Base-by-base conservation (phyloP, 2,113 vertebrate species). In the Drymodes brunneopygia region DNA sequence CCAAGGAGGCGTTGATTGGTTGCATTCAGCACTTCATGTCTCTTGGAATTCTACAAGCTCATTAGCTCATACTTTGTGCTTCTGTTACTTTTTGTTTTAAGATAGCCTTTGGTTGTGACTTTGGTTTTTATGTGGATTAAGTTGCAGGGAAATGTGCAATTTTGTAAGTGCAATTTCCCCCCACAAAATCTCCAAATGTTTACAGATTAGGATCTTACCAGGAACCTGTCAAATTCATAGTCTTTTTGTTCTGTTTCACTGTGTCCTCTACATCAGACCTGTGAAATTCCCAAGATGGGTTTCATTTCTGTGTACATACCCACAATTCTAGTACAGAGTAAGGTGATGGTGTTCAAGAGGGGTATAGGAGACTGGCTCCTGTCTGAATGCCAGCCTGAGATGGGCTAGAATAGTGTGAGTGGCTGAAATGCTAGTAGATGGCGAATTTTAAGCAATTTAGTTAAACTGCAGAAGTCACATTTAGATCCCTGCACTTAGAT, bases 321-420 rank as follows among this genome's bases (percentile, higher is more conserved):
- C 38, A n/a, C 31, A 56, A 4, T 71, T 57, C 45, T 83, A 75
- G 38, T 38, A 19, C 31, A 57, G 47, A 0, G 0, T 42, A 40
- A 57, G 29, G 7, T 48, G 42, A 7, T 71, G 20, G 51, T 70
- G 9, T 58, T 74, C 0, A 6, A 7, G 2, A 13, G 38, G 70
- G 36, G 5, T 61, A 5, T 9, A 44, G 27, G 47, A 86, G 35
- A 27, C 31, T 2, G 1, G 11, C 16, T 67, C 8, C 57, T 67
- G 79, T 45, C 78, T 67, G n/a, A 67, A 67, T 38, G 53, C 25
- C 44, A 61, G 16, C 21, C 54, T 57, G 40, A 29, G 21, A 53
- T 0, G 0, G 61, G 13, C 14, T 15, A 72, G 18, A 67, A 11
- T 35, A 54, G 5, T 35, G 10, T 10, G 22, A 77, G 33, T 45